Evolutionary conservation across 2,797 vertebrate genomes (phyloP), one percentile per base, ranked within the genome.

Genomic region (Paramormyrops hopkinsi): DNA sequence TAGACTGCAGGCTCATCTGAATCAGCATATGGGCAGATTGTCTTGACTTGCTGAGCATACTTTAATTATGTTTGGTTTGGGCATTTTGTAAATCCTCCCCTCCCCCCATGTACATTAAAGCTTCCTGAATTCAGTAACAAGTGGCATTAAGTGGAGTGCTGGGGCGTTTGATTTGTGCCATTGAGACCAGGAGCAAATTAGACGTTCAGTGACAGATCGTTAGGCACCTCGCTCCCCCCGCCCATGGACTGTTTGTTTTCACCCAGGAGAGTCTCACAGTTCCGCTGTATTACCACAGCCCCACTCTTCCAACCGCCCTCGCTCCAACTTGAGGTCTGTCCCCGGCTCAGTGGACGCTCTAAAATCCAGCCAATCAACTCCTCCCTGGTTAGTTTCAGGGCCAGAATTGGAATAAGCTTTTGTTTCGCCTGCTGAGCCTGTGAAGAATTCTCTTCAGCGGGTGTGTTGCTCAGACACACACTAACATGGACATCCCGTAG

Each of bases 141-240:
- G 48, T 85, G 48, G 82, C 82, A 51, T 48, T 48, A 50, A 46
- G 11, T 50, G 44, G 82, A 51, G 44, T 85, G 46, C 82, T 85
- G 44, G 82, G 44, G 82, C 44, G 11, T 85, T 50, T 85, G 44
- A 85, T 85, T 85, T 25, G 48, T 85, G 48, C 48, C 82, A 17
- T 51, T 48, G 46, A 85, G 46, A 48, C 41, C 44, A 50, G 82
- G 48, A 25, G 82, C 82, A 44, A 85, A 85, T 51, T 51, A 85
- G 82, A 51, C 44, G 82, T 51, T 48, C 44, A 50, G 82, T 85
- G 82, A 85, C 82, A 85, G 82, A 85, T 50, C 82, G n/a, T 85
- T 51, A 85, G 22, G 82, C 82, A 48, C 82, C 48, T 85, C 82
- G n/a, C 48, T 85, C 82, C 41, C 76, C 41, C 76, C 41, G 19